Evolutionary conservation across 2,797 vertebrate species (phyloP), one percentile per base, ranked within the genome.

Genomic region (Chelmon rostratus): DNA sequence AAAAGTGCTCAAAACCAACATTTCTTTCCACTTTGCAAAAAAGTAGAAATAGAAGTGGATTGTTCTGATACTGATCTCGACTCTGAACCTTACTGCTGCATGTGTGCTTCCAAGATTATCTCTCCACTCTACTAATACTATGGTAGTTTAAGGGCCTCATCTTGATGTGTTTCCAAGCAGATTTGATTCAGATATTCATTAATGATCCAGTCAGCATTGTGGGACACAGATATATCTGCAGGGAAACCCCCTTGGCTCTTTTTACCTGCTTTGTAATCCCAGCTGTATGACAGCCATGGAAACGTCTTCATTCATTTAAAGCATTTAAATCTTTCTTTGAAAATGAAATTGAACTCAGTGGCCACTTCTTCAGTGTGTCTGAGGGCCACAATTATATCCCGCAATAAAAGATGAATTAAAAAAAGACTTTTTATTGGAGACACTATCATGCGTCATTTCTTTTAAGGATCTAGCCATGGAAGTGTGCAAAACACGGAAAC

Each of bases 351-450:
- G 10, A 6, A 40, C 33, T 54, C 42, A 33, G 50, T 38, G 6
- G 59, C 4, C 23, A 76, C 44, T 37, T 49, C 25, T 21, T 37
- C 31, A 19, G 54, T 16, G 28, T 63, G 18, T 23, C 50, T n/a
- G 44, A 52, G 52, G 33, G 49, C 82, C 71, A 58, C 52, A 37
- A 21, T 31, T 16, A 38, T 33, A 50, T 64, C n/a, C 77, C 47
- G 31, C 9, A 37, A 62, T 72, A 47, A 81, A 74, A 74, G 37
- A 61, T 57, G 31, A 65, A 38, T 73, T 64, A 40, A 71, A 67
- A 69, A 38, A 62, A 69, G 5, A 50, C 15, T 68, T 80, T 82
- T 82, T 85, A 81, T 81, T 79, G 59, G 47, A 73, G 66, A 58
- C 44, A 54, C 53, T 54, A 46, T 67, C 50, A 56, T 25, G 66